Percentiles rank a stretch among this genome's conserved stretches.
Evolutionary conservation across 1,140 invertebrate species (phyloP).

Genomic region (Stegodyphus mimosarum): DNA sequence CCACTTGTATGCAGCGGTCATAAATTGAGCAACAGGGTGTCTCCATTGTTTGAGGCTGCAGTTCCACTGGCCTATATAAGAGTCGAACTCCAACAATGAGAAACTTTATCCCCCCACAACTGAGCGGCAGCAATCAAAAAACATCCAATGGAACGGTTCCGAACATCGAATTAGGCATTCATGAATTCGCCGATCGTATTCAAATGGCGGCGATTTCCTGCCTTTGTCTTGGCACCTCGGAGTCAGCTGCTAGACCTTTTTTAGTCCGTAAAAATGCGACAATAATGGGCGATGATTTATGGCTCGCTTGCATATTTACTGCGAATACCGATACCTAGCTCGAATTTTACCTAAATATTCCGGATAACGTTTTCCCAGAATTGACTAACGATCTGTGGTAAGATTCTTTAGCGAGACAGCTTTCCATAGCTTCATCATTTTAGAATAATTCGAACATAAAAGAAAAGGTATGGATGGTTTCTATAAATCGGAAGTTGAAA

Average conservation of each 20-base stretch:
- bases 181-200: conserved; percentile 56
- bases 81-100: conserved; percentile 35
- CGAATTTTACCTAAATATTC: neutral
- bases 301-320: conserved; percentile 38
- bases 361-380: conserved; percentile 11
- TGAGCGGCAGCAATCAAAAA: conserved; percentile 34
- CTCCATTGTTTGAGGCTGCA: conserved; percentile 44
- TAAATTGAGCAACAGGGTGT: conserved; percentile 57
- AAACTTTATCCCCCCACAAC: conserved; percentile 26
- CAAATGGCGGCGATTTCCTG: conserved; percentile 58
- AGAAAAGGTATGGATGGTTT: no score
- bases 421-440: no score
- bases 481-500: no score
- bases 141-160: conserved; percentile 40
- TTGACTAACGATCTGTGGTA: no score
- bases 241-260: conserved; percentile 24
- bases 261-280: conserved; percentile 54
- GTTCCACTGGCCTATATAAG: conserved; percentile 55
- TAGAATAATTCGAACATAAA: no score
- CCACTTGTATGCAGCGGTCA: neutral
- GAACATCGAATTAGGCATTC: conserved; percentile 49
- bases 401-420: no score
- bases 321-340: conserved; percentile 46
- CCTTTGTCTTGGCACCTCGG: conserved; percentile 55
- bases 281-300: conserved; percentile 56